Conservation (phyloP, 2,888 invertebrate genomes). For the Epinotia nisella region DNA sequence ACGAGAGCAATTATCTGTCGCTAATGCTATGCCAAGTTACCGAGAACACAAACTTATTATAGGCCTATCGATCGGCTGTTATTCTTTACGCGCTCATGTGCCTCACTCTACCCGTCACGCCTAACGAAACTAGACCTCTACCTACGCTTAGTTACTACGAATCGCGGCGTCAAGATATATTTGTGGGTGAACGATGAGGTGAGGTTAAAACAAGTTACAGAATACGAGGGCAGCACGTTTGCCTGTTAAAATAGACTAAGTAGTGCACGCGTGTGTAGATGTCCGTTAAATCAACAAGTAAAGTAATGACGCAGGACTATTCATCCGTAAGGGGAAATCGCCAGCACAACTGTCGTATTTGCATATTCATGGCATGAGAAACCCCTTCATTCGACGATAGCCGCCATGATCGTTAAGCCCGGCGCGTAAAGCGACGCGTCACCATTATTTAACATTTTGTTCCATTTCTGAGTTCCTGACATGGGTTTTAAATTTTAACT, state of each 20-base stretch:
- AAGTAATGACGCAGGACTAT: constrained; percentile 53
- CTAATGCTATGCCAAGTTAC: too few relatives aligned
- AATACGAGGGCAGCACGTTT: not conserved
- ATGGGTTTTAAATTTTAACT: constrained; percentile 53
- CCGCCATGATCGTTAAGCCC: constrained; percentile 66
- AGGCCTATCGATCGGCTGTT: too few relatives aligned
- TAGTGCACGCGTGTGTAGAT: constrained; percentile 8
- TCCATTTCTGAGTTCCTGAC: constrained; percentile 53
- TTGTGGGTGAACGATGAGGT: too few relatives aligned
- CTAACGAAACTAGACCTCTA: too few relatives aligned
- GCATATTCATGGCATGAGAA: constrained; percentile 72
- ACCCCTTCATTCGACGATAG: constrained; percentile 68
- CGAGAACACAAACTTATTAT: too few relatives aligned
- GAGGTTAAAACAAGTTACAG: too few relatives aligned
- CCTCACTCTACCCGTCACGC: too few relatives aligned
- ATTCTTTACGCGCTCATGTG: too few relatives aligned
- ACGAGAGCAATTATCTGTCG: too few relatives aligned
- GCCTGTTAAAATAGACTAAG: not conserved
- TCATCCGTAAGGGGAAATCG: constrained; percentile 63
- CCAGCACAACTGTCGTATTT: constrained; percentile 66
- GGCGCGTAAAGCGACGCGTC: constrained; percentile 66
- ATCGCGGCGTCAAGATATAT: too few relatives aligned
- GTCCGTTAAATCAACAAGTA: constrained; percentile 57
- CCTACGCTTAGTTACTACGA: too few relatives aligned
- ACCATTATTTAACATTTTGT: constrained; percentile 56